phyloP scores from a whole-genome alignment of 1,140 invertebrate genomes.

The Drosophila kanapiae region DNA sequence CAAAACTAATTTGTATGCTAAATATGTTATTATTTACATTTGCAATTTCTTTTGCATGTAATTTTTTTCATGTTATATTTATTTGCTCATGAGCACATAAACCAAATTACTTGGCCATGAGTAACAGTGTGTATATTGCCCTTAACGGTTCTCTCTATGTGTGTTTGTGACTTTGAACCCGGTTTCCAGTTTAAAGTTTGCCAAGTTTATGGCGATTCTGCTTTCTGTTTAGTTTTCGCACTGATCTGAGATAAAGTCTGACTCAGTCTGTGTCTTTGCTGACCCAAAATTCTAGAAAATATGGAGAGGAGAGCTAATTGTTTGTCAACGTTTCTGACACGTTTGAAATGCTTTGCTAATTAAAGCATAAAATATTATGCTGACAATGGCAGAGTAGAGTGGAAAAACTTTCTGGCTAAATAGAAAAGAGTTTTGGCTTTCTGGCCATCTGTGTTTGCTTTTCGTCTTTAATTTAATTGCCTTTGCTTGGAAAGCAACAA shows the following conservation, averaged over 20 bases:
- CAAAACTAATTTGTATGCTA: slow-evolving; percentile 73
- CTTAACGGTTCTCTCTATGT: slow-evolving; percentile 27
- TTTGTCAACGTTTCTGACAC: slow-evolving; percentile 43
- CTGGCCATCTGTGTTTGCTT: slow-evolving; percentile 38
- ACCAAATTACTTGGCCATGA: slow-evolving; percentile 49
- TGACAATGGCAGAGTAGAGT: slow-evolving; percentile 28
- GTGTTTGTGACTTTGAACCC: slow-evolving; percentile 69
- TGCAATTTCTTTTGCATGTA: slow-evolving; percentile 14
- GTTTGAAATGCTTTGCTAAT: slow-evolving; percentile 50
- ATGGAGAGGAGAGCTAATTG: slow-evolving; percentile 29
- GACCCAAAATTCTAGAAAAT: slow-evolving; percentile 36
- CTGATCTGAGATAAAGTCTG: slow-evolving; percentile 53
- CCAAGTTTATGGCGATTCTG: slow-evolving; percentile 13
- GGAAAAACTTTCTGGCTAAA: slow-evolving; percentile 31
- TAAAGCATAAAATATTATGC: slow-evolving; percentile 48
- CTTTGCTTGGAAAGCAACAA: slow-evolving; percentile 36
- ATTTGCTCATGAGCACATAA: slow-evolving; percentile 14
- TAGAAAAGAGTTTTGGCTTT: slow-evolving; percentile 24
- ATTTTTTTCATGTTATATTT: slow-evolving; percentile 14
- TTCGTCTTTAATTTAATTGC: slow-evolving; percentile 50
- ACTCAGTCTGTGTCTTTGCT: slow-evolving; percentile 35
- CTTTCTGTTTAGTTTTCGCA: slow-evolving; percentile 31
- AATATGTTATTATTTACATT: slow-evolving; percentile 51
- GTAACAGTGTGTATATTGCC: slow-evolving; percentile 29
- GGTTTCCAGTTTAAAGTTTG: slow-evolving; percentile 20